Conservation (phyloP, 1,140 invertebrate species). For the Andricus grossulariae region DNA sequence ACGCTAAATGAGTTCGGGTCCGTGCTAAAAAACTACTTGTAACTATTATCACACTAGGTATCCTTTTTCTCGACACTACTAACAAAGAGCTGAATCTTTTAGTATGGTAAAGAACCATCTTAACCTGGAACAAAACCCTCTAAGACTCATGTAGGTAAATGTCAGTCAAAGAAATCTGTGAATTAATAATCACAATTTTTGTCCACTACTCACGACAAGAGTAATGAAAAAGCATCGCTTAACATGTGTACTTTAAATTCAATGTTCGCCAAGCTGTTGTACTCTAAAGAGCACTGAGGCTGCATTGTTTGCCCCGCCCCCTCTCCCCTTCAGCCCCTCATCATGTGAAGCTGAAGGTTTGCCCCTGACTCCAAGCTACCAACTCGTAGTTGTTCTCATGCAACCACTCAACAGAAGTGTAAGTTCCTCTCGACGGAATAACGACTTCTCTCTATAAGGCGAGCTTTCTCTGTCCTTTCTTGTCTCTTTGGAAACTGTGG, state of each 20-base stretch:
- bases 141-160: too few relatives aligned
- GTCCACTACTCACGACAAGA: neutral
- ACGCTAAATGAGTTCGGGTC: too few relatives aligned
- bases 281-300: slow-evolving; percentile 14
- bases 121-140: too few relatives aligned
- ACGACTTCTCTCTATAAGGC: slow-evolving; percentile 21
- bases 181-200: neutral
- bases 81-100: too few relatives aligned
- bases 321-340: neutral
- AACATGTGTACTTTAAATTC: slow-evolving; percentile 20
- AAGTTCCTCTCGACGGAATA: slow-evolving; percentile 16
- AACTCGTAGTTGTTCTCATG: too few relatives aligned
- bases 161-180: too few relatives aligned
- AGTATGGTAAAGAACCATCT: too few relatives aligned
- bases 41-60: too few relatives aligned
- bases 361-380: neutral
- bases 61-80: too few relatives aligned
- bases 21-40: too few relatives aligned
- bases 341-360: slow-evolving; percentile 25
- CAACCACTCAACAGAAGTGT: slow-evolving; percentile 2
- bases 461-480: slow-evolving; percentile 12
- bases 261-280: slow-evolving; percentile 27
- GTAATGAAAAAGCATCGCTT: slow-evolving; percentile 4
- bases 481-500: neutral
- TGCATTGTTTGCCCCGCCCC: slow-evolving; percentile 8